Evolutionary conservation across 1,140 invertebrate genomes (phyloP).

Genomic region (Andrena cerasifolii): DNA sequence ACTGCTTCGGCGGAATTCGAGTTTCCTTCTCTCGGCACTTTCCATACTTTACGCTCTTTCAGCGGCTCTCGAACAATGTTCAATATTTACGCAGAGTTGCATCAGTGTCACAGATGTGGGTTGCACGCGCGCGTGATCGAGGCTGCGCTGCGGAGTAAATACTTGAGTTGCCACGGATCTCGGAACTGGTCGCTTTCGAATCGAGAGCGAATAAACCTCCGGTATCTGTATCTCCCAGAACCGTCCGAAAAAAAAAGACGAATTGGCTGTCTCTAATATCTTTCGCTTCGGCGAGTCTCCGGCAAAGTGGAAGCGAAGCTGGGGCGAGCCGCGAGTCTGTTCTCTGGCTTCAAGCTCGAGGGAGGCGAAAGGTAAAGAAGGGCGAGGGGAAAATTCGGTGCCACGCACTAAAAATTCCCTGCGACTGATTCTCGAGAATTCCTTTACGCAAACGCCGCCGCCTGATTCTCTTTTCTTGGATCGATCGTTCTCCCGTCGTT

Average conservation of each 20-base stretch:
- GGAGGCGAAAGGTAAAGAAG: not conserved
- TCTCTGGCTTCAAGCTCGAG: not conserved
- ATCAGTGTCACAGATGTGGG: too few species aligned
- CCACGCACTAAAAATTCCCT: not conserved
- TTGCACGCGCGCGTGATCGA: too few species aligned
- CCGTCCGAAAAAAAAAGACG: conserved; percentile 35
- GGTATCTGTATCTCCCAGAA: conserved; percentile 33
- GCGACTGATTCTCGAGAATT: too few species aligned
- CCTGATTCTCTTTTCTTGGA: too few species aligned
- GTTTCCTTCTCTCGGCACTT: not conserved
- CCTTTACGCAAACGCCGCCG: too few species aligned
- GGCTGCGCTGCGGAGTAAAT: too few species aligned
- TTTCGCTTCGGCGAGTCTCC: conserved; percentile 29
- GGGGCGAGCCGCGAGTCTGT: not conserved
- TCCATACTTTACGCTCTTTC: too few species aligned
- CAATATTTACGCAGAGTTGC: not conserved
- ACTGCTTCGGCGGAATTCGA: not conserved
- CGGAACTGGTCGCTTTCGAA: too few species aligned
- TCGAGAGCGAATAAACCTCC: too few species aligned
- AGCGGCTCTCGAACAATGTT: not conserved
- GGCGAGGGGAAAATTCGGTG: not conserved
- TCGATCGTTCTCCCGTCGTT: too few species aligned
- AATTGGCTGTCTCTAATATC: conserved; percentile 54
- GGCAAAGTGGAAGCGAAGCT: conserved; percentile 9
- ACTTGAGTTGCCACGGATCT: too few species aligned